Conservation (phyloP, 2,797 vertebrate genomes). For the Xyrichtys novacula region DNA sequence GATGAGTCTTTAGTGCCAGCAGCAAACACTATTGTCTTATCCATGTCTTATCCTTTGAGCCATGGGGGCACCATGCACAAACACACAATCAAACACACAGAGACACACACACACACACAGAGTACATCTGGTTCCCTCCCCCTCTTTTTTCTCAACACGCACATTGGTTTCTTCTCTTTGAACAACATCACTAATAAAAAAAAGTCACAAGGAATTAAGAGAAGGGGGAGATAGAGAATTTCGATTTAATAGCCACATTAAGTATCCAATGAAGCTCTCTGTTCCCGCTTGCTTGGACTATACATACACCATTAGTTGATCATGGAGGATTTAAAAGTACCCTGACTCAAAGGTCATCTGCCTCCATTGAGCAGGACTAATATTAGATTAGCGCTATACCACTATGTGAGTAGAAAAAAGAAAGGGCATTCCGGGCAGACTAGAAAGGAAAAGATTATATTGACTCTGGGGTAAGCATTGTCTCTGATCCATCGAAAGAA, state of each 20-base stretch:
- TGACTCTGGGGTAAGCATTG: constrained; percentile 28
- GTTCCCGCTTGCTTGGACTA: constrained; percentile 56
- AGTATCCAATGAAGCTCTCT: constrained; percentile 70
- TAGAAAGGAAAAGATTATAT: constrained; percentile 40
- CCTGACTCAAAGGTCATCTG: constrained; percentile 70
- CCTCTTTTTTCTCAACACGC: constrained; percentile 26
- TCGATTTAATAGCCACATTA: constrained; percentile 75
- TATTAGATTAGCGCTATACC: constrained; percentile 69
- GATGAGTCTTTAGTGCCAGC: constrained; percentile 78
- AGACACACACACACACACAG: constrained; percentile 15
- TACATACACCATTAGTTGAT: constrained; percentile 74
- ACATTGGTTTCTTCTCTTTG: constrained; percentile 44
- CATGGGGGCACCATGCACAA: constrained; percentile 25
- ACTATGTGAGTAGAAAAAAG: constrained; percentile 39
- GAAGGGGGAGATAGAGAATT: constrained; percentile 10
- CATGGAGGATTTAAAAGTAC: constrained; percentile 63
- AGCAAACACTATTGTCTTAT: constrained; percentile 78
- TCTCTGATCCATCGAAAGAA: constrained; percentile 20
- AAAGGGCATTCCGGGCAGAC: constrained; percentile 32
- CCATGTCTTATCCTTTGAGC: constrained; percentile 67
- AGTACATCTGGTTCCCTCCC: constrained; percentile 60
- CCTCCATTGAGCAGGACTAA: constrained; percentile 72
- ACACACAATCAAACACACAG: constrained; percentile 37
- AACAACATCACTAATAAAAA: constrained; percentile 60
- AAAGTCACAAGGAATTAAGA: constrained; percentile 59